phyloP scores from a whole-genome alignment of 2,113 vertebrate species.

The Oreocharis arfaki region DNA sequence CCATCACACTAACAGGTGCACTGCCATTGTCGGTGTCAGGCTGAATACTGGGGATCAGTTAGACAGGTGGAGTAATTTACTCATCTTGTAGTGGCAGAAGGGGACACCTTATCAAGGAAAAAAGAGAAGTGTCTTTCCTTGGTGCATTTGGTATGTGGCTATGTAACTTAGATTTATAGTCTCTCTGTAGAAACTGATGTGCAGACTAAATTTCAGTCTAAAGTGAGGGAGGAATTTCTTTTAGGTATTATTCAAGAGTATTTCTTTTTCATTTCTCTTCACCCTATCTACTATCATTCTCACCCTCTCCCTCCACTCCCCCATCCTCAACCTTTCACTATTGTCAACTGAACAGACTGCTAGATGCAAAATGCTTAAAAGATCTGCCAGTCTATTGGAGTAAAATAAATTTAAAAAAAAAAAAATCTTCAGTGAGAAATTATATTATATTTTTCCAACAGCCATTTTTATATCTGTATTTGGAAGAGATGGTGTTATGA shows the following conservation, averaged over 20 bases:
- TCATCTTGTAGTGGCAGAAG: slow-evolving; percentile 22
- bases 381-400: not conserved
- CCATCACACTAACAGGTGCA: slow-evolving; percentile 64
- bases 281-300: not conserved
- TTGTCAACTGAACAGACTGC: not conserved
- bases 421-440: not conserved
- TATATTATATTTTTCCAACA: not conserved
- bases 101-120: slow-evolving; percentile 40
- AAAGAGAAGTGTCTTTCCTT: not conserved
- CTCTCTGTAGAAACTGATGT: not conserved
- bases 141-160: not conserved
- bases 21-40: slow-evolving; percentile 57
- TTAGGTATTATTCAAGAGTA: not conserved
- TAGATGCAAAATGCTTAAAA: not conserved
- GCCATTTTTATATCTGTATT: not conserved
- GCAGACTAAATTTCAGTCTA: not conserved
- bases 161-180: slow-evolving; percentile 6
- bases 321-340: not conserved
- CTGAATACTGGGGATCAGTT: slow-evolving; percentile 48
- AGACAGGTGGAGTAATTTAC: slow-evolving; percentile 64
- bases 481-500: no score
- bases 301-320: not conserved
- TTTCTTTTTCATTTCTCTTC: not conserved
- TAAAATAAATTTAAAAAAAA: not conserved
- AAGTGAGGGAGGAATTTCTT: not conserved